Conservation (phyloP, 2,797 vertebrate species). For the Natrix natrix region DNA sequence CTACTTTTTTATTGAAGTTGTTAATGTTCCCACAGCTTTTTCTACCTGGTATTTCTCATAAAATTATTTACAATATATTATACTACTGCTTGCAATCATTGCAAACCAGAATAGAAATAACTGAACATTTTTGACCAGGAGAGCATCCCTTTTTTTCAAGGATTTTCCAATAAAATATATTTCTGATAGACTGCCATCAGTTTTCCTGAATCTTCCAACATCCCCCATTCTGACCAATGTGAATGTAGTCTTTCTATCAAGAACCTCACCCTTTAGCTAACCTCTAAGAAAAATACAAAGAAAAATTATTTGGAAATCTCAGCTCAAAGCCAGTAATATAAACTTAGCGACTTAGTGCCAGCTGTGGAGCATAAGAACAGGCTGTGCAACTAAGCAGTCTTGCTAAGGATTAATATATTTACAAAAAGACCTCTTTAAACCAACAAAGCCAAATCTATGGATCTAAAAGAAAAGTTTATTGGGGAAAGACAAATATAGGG, state of each 20-base stretch:
- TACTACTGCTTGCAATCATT: neutral
- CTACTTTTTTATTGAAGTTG: neutral
- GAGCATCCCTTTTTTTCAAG: rapidly evolving
- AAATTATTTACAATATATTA: neutral
- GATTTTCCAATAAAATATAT: neutral
- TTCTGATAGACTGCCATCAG: neutral
- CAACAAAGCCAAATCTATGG: neutral
- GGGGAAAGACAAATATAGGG: neutral
- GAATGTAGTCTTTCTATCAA: neutral
- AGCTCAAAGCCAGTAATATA: neutral
- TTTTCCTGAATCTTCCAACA: neutral
- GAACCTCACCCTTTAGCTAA: neutral
- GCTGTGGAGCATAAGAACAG: neutral
- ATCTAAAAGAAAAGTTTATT: neutral
- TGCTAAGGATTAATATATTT: neutral
- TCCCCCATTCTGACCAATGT: neutral
- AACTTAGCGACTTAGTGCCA: neutral
- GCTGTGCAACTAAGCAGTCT: neutral
- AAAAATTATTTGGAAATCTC: neutral
- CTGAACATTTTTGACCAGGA: neutral
- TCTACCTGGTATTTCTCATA: neutral
- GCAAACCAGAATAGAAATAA: neutral
- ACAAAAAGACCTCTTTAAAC: neutral
- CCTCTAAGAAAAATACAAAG: neutral
- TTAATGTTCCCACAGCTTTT: neutral